Conservation (phyloP, 2,888 invertebrate genomes). For the Emmelina monodactyla region DNA sequence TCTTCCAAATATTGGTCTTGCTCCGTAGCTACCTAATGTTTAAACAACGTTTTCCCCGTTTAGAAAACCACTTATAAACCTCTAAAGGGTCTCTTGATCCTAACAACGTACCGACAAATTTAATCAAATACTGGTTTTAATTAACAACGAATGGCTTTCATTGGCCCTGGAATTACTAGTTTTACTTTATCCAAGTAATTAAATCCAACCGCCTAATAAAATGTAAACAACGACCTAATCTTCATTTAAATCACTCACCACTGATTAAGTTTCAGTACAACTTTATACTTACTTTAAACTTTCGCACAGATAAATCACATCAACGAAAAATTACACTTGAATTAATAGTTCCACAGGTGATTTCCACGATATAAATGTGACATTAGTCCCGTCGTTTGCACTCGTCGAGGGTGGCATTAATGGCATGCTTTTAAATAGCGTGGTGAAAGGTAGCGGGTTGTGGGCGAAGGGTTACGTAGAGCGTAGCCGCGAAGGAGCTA, state of each 20-base stretch:
- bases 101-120: slow-evolving; percentile 9
- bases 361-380: slow-evolving; percentile 37
- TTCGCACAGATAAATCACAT: slow-evolving; percentile 24
- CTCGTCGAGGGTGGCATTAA: slow-evolving; percentile 36
- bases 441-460: slow-evolving; percentile 23
- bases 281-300: slow-evolving; percentile 27
- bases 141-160: slow-evolving; percentile 8
- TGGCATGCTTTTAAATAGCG: slow-evolving; percentile 41
- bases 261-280: no score
- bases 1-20: no score
- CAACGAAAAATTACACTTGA: slow-evolving; percentile 29
- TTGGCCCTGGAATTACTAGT: slow-evolving; percentile 8
- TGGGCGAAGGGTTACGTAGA: slow-evolving; percentile 26
- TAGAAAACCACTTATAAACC: background rate
- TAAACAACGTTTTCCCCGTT: background rate
- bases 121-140: slow-evolving; percentile 11
- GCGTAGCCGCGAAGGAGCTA: slow-evolving; percentile 26
- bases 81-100: slow-evolving; percentile 6
- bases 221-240: background rate
- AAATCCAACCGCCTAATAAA: background rate
- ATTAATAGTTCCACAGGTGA: slow-evolving; percentile 43
- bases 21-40: no score
- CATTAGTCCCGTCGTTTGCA: slow-evolving; percentile 39
- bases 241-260: no score
- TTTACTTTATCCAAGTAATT: slow-evolving; percentile 1